Evolutionary conservation across 2,113 vertebrate species (phyloP).

Genomic region (Nyctereutes procyonoides): DNA sequence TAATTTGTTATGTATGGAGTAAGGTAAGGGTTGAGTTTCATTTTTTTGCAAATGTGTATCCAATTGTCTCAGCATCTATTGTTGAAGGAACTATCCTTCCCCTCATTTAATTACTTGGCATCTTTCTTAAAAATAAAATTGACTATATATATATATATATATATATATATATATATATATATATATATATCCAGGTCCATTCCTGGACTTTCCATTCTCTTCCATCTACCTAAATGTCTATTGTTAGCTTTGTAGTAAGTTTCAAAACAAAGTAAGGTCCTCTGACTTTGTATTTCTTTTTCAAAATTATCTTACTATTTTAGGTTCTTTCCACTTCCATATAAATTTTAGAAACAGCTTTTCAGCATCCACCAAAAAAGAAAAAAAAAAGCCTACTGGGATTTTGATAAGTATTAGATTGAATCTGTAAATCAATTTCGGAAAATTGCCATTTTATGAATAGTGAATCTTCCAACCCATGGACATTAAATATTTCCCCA

Average conservation of each 20-base stretch:
- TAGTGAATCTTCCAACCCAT: background rate
- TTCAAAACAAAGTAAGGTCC: slow-evolving; percentile 1
- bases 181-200: background rate
- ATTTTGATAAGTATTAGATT: background rate
- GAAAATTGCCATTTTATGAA: background rate
- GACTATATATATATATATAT: background rate
- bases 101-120: background rate
- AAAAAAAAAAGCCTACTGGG: background rate
- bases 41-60: background rate
- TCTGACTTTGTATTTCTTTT: background rate
- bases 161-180: no score
- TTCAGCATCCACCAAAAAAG: background rate
- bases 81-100: background rate
- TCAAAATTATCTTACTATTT: background rate
- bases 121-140: background rate
- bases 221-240: background rate
- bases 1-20: background rate
- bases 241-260: background rate
- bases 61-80: background rate
- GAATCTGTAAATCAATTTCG: background rate
- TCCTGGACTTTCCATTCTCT: background rate
- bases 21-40: background rate
- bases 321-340: background rate
- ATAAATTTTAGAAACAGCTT: background rate
- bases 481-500: background rate